Percentiles rank a stretch among this genome's conserved stretches.
These are phyloP conservation scores for Chaenogobius annularis DNA, from an alignment of 2,113 vertebrate species.

Conservation along the genomic window DNA sequence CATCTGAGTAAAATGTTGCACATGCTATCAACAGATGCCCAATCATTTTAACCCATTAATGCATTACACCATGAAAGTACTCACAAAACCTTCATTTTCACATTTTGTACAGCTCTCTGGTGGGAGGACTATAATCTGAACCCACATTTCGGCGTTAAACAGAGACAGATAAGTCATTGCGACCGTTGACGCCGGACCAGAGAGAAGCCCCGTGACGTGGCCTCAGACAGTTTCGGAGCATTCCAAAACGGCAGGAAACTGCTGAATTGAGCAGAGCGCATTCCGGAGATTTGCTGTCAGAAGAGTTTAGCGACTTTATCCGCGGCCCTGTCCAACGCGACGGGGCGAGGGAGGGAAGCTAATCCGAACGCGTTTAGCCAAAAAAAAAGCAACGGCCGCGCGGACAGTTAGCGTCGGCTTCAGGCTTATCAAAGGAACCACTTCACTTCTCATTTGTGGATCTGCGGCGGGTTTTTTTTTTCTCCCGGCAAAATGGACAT, in stretches of 20 bases:
- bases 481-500: background rate
- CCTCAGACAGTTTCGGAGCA: constrained; percentile 1
- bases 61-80: no score
- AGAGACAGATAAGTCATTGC: constrained; percentile 62
- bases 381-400: background rate
- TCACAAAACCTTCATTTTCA: no score
- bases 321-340: constrained; percentile 14
- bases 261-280: constrained; percentile 47
- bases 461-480: no score
- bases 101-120: constrained; percentile 3
- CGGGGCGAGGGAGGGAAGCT: background rate
- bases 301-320: constrained; percentile 32
- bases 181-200: constrained; percentile 54
- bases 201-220: constrained; percentile 36
- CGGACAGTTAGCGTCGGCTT: background rate
- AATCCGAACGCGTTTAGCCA: background rate
- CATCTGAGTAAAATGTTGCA: no score
- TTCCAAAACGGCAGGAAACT: constrained; percentile 19
- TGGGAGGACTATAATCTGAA: constrained; percentile 10
- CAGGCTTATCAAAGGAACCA: background rate
- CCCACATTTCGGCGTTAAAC: constrained; percentile 23
- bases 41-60: no score
- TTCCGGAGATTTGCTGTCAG: constrained; percentile 54
- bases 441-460: background rate
- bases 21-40: no score